Conservation (phyloP, 2,797 vertebrate genomes). For the Sebastes steindachneri region DNA sequence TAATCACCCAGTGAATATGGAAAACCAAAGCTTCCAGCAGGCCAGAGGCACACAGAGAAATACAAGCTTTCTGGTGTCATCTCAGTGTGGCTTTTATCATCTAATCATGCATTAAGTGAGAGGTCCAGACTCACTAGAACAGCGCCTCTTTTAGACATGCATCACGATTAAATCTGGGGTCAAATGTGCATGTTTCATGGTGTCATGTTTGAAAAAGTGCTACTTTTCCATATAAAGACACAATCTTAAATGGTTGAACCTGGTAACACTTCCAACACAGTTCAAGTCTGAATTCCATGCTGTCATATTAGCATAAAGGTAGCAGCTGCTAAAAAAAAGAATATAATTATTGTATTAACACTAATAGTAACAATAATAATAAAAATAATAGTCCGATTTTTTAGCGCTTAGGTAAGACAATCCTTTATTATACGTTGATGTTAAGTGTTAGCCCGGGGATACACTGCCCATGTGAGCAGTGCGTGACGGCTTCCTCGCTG, state of each 20-base stretch:
- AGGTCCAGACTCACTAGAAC: neutral
- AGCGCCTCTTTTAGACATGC: neutral
- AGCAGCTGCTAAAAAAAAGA: too few relatives aligned
- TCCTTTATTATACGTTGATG: too few relatives aligned
- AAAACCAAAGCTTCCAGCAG: slow-evolving; percentile 11
- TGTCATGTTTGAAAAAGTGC: neutral
- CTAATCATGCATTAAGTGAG: neutral
- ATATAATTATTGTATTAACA: too few relatives aligned
- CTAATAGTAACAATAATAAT: too few relatives aligned
- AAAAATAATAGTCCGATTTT: too few relatives aligned
- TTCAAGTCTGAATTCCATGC: neutral
- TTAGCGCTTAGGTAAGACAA: too few relatives aligned
- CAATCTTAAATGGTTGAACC: neutral
- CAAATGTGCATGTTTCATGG: neutral
- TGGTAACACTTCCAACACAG: neutral
- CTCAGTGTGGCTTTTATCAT: neutral
- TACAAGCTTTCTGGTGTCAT: slow-evolving; percentile 5
- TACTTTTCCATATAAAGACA: neutral
- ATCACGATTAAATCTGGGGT: neutral
- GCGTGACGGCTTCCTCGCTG: too few relatives aligned
- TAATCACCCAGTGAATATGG: slow-evolving; percentile 39
- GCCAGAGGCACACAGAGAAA: slow-evolving; percentile 34
- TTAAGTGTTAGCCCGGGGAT: too few relatives aligned
- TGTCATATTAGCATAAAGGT: neutral
- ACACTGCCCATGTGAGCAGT: too few relatives aligned